Evolutionary conservation across 2,888 invertebrate species (phyloP).

Genomic region (Parnassius smintheus): DNA sequence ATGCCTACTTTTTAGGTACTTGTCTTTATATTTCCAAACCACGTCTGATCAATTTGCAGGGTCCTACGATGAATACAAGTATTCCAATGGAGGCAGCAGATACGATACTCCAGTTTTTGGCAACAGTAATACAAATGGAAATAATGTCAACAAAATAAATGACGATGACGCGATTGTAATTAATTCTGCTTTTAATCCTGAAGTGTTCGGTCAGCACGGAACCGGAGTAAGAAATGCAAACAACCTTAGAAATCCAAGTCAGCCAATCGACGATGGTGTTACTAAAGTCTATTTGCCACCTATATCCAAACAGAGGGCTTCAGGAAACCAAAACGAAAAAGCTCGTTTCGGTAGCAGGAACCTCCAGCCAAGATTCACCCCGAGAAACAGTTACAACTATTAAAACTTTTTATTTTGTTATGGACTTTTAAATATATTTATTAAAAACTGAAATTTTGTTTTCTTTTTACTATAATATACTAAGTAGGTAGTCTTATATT

Average conservation of each 20-base stretch:
- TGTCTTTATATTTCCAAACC: too few species aligned
- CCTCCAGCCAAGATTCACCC: constrained; percentile 13
- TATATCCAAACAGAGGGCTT: background rate
- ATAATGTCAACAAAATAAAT: constrained; percentile 35
- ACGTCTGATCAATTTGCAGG: constrained; percentile 42
- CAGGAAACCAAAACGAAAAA: background rate
- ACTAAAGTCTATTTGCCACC: constrained; percentile 22
- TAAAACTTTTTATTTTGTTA: background rate
- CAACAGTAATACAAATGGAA: constrained; percentile 27
- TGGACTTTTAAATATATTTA: constrained; percentile 15
- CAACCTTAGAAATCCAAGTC: background rate
- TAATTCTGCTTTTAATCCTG: constrained; percentile 45
- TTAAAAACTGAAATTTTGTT: background rate
- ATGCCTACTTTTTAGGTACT: too few species aligned
- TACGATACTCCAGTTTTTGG: constrained; percentile 21
- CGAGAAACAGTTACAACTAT: constrained; percentile 21
- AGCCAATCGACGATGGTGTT: background rate
- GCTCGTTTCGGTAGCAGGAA: constrained; percentile 6
- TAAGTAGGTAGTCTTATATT: too few species aligned
- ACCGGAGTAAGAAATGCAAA: background rate
- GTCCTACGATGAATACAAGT: constrained; percentile 64
- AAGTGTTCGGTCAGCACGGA: constrained; percentile 14
- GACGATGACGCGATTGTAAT: constrained; percentile 54
- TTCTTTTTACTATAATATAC: background rate
- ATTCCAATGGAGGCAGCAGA: constrained; percentile 36